Evolutionary conservation across 2,113 vertebrate genomes (phyloP).

Genomic region (Aix galericulata): DNA sequence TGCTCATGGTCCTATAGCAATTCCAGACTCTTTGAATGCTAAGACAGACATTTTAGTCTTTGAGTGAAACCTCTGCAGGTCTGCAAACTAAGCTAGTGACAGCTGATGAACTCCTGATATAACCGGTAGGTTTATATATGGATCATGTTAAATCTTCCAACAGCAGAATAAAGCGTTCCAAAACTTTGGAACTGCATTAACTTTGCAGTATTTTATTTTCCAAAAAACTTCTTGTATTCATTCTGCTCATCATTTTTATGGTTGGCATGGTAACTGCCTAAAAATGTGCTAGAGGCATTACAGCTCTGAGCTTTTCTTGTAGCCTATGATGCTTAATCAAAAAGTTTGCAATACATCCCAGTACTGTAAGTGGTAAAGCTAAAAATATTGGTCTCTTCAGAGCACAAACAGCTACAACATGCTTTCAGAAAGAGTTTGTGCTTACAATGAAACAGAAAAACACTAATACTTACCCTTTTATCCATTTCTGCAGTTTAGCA

Average conservation of each 20-base stretch:
- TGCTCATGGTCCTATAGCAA: background rate
- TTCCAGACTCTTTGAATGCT: background rate
- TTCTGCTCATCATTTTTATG: conserved; percentile 53
- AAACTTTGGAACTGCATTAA: conserved; percentile 49
- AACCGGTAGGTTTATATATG: conserved; percentile 22
- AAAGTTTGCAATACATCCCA: conserved; percentile 73
- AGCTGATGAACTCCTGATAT: conserved; percentile 5
- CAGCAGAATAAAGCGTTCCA: background rate
- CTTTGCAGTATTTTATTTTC: conserved; percentile 54
- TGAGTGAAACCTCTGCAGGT: background rate
- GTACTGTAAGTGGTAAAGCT: conserved; percentile 66
- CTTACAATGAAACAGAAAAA: conserved; percentile 21
- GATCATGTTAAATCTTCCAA: conserved; percentile 30
- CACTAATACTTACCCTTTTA: conserved; percentile 10
- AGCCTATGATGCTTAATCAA: conserved; percentile 69
- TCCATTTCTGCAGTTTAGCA: background rate
- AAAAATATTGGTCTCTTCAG: conserved; percentile 70
- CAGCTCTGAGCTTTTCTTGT: conserved; percentile 66
- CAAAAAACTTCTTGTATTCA: conserved; percentile 37
- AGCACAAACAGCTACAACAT: conserved; percentile 66
- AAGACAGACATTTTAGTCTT: background rate
- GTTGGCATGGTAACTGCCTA: conserved; percentile 73
- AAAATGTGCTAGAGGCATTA: conserved; percentile 67
- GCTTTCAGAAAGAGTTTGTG: conserved; percentile 35
- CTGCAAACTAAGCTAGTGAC: background rate